These are phyloP conservation scores for Nannoperca australis DNA, from an alignment of 2,797 vertebrate genomes.

Conservation along the genomic window DNA sequence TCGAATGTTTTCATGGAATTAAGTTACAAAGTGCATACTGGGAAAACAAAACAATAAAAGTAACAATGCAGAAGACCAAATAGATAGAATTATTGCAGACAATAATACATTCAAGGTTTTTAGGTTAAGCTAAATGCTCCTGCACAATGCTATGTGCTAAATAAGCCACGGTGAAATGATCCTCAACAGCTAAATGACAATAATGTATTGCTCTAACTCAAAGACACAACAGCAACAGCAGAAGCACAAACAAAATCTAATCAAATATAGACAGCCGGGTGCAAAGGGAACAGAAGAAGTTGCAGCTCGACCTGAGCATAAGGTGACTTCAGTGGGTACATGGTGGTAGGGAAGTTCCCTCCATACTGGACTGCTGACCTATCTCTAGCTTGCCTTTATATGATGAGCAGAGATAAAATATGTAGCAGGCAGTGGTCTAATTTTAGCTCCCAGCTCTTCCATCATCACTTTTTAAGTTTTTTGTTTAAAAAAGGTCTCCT, in stretches of 20 bases:
- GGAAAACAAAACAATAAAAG: slow-evolving; percentile 5
- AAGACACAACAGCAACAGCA: neutral
- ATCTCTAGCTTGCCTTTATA: slow-evolving; percentile 53
- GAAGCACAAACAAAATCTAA: neutral
- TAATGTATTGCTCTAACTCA: slow-evolving; percentile 14
- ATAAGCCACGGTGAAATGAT: neutral
- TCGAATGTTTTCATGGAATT: slow-evolving; percentile 9
- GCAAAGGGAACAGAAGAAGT: slow-evolving; percentile 27
- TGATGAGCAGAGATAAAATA: slow-evolving; percentile 80
- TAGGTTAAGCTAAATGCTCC: neutral
- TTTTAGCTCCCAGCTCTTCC: slow-evolving; percentile 75
- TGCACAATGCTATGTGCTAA: neutral
- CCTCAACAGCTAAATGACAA: neutral
- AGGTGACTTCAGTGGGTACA: slow-evolving; percentile 34
- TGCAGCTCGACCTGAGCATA: slow-evolving; percentile 6
- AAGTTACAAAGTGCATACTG: neutral
- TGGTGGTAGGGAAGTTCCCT: slow-evolving; percentile 32
- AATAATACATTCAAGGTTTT: neutral
- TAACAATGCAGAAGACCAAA: neutral
- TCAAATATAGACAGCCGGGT: neutral
- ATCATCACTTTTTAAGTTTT: slow-evolving; percentile 81
- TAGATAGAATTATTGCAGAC: slow-evolving; percentile 1
- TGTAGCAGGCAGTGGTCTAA: slow-evolving; percentile 78
- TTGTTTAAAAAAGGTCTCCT: slow-evolving; percentile 60
- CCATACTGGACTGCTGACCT: slow-evolving; percentile 74